A percentile compares a stretch with the other conserved stretches of the same genome.
Conservation (phyloP, 2,888 invertebrate species). For the Ctena decussata region DNA sequence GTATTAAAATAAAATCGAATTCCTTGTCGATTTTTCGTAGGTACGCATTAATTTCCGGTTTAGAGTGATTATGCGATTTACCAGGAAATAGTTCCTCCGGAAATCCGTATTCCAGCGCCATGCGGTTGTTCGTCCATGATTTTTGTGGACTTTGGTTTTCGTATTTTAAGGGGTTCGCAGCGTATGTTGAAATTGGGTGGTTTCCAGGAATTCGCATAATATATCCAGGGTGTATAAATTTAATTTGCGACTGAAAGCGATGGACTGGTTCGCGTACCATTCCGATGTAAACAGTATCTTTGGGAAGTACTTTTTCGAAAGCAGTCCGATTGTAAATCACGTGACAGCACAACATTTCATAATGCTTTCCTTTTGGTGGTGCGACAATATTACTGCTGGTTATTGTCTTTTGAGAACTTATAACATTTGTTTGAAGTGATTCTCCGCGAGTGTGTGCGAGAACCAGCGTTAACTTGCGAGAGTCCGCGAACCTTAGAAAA, state of each 20-base stretch:
- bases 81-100: constrained; percentile 49
- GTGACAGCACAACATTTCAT: constrained; percentile 69
- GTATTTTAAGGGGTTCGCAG: constrained; percentile 44
- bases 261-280: constrained; percentile 67
- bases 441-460: constrained; percentile 50
- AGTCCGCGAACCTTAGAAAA: constrained; percentile 63
- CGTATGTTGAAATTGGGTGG: constrained; percentile 45
- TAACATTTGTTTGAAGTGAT: constrained; percentile 48
- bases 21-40: constrained; percentile 56
- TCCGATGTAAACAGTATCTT: constrained; percentile 64
- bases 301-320: constrained; percentile 61
- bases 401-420: constrained; percentile 43
- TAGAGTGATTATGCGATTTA: constrained; percentile 10
- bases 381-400: constrained; percentile 55
- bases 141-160: constrained; percentile 21
- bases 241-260: constrained; percentile 58
- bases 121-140: constrained; percentile 63
- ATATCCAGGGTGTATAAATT: constrained; percentile 52
- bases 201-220: constrained; percentile 40
- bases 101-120: constrained; percentile 70
- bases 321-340: constrained; percentile 61
- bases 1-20: constrained; percentile 72
- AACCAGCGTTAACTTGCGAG: constrained; percentile 60
- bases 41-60: constrained; percentile 35
- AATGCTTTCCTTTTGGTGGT: constrained; percentile 57